Evolutionary conservation across 1,140 invertebrate genomes (phyloP).

Genomic region (Platyscapa corneri): DNA sequence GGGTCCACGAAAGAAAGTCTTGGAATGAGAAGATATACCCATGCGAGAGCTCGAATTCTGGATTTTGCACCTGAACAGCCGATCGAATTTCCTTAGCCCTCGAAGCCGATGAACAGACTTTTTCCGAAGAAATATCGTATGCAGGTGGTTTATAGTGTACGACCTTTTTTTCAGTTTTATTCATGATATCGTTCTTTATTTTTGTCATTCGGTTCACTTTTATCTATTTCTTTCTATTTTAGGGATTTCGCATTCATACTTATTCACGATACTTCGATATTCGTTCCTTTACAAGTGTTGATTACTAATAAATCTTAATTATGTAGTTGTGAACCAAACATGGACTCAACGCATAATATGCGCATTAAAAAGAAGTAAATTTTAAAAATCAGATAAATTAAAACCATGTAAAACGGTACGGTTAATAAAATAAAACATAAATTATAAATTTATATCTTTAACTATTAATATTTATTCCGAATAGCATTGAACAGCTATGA

Average conservation of each 20-base stretch:
- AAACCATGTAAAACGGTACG: too few species aligned
- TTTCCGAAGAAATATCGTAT: constrained; percentile 21
- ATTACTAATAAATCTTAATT: neutral
- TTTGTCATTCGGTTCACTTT: neutral
- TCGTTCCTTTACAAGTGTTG: neutral
- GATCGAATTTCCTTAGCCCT: constrained; percentile 39
- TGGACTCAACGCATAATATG: too few species aligned
- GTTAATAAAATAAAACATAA: too few species aligned
- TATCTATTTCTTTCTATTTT: neutral
- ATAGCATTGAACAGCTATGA: too few species aligned
- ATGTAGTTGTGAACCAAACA: too few species aligned
- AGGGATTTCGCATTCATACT: neutral
- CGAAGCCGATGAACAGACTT: constrained; percentile 52
- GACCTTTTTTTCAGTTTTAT: neutral
- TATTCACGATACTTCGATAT: neutral
- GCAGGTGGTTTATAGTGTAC: constrained; percentile 39
- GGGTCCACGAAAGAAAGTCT: constrained; percentile 19
- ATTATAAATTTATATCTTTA: too few species aligned
- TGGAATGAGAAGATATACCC: neutral
- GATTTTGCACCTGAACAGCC: constrained; percentile 50
- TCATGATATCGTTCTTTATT: neutral
- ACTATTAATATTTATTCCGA: too few species aligned
- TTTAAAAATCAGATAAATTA: too few species aligned
- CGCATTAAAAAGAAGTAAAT: too few species aligned
- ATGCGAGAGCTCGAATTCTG: neutral